Evolutionary conservation across 1,140 invertebrate species (phyloP), one percentile per base, ranked within the genome.

Genomic region (Drosophila saltans): DNA sequence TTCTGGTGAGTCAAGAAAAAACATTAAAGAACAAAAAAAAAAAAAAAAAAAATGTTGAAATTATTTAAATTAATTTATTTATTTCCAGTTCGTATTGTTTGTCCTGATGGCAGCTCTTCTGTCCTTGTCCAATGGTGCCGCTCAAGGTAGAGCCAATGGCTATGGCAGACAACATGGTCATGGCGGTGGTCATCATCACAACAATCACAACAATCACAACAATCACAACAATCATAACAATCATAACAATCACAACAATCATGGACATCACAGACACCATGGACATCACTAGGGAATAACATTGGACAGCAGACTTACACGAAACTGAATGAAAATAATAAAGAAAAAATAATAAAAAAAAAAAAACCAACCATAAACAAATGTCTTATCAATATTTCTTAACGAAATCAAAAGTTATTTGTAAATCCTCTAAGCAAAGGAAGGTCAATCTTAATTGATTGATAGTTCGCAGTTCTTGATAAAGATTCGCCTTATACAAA

Each of bases 81-180:
- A 55, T 33, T 62, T 58, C n/a, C 28, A 77, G 71, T 58, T 74
- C 2, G 40, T 77, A 55, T n/a, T 81, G 10, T 58, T 72, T 24
- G 48, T 48, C 5, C 11, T 81, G 36, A 30, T 72, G 30, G 45
- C 59, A 24, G 43, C 43, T 21, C 52, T 60, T 11, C 24, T 78
- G 33, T 67, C 75, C 28, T 8, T 66, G 36, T 62, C 66, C 2
- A 62, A 66, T 39, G 28, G 9, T 33, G 65, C 28, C 1, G 2
- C 16, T n/a, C 28, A 52, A 24, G 10, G 66, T 2, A 36, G 43
- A 3, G 45, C 45, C 21, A 52, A 52, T 3, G 73, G 73, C 6
- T 55, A 52, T 63, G 64, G 69, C 0, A 21, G 52, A 16, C 30
- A 57, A 6, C 45, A 57, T 43, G 30, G 21, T 11, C 24, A 64